Percentiles rank a stretch among this genome's conserved stretches.
phyloP scores from a whole-genome alignment of 2,888 invertebrate species.

The Cephus rjabovi region DNA sequence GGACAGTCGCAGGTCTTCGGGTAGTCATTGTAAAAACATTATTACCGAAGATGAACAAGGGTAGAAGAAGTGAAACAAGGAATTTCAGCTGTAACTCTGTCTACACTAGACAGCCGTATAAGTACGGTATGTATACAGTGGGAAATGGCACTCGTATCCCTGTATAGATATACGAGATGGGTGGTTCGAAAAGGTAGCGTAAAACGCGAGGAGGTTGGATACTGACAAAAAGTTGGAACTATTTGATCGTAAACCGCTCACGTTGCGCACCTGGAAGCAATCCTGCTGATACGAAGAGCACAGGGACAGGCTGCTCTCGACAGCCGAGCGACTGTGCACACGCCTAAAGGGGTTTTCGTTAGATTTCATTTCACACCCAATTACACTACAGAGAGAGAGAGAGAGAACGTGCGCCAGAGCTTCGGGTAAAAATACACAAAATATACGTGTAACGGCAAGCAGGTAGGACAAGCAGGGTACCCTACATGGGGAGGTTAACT shows the following conservation, averaged over 20 bases:
- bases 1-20: neutral
- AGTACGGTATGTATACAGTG: neutral
- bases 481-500: neutral
- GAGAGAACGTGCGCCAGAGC: conserved; percentile 10
- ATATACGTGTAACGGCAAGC: conserved; percentile 1
- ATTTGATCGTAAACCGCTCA: conserved; percentile 58
- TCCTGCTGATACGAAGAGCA: conserved; percentile 1
- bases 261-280: conserved; percentile 26
- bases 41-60: neutral
- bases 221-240: conserved; percentile 52
- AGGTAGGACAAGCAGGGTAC: neutral
- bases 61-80: neutral
- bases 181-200: neutral
- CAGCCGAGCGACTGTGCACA: conserved; percentile 59
- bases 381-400: conserved; percentile 56
- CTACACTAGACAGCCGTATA: neutral
- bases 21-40: neutral
- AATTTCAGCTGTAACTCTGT: neutral
- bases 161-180: neutral
- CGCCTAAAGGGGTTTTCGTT: conserved; percentile 67
- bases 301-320: neutral
- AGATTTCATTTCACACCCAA: conserved; percentile 67
- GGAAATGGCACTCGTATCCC: neutral
- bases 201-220: neutral
- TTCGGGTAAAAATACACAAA: conserved; percentile 16